Conservation (phyloP, 1,140 invertebrate genomes). For the Drosophila tsacasi region DNA sequence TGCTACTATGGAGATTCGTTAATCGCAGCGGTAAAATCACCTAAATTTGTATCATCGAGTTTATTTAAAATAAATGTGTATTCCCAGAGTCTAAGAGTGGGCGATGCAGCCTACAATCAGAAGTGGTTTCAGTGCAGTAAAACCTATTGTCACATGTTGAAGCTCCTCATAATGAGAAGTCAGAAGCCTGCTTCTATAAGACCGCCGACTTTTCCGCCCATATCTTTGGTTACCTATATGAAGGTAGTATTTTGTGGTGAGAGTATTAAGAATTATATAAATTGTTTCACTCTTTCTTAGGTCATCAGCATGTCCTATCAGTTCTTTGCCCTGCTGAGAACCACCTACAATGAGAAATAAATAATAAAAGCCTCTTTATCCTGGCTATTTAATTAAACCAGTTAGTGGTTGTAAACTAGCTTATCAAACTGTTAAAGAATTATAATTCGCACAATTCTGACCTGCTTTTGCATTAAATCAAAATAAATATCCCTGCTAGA, state of each 20-base stretch:
- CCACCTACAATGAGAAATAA: slow-evolving; percentile 52
- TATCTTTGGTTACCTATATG: slow-evolving; percentile 79
- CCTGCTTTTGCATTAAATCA: not conserved
- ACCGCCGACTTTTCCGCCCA: slow-evolving; percentile 77
- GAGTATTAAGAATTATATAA: not conserved
- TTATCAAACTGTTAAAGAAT: not conserved
- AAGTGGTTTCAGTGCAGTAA: slow-evolving; percentile 74
- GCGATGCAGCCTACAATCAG: slow-evolving; percentile 80
- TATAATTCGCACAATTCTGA: not conserved
- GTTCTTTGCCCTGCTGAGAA: slow-evolving; percentile 68
- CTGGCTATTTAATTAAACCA: not conserved
- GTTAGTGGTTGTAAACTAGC: not conserved
- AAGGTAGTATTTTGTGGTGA: slow-evolving; percentile 46
- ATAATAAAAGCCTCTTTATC: not conserved
- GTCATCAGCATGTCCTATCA: slow-evolving; percentile 80
- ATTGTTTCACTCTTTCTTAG: slow-evolving; percentile 7
- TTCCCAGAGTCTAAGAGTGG: slow-evolving; percentile 61
- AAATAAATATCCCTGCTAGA: not conserved
- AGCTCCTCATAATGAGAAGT: slow-evolving; percentile 68
- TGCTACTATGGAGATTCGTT: slow-evolving; percentile 76
- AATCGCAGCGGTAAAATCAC: slow-evolving; percentile 42
- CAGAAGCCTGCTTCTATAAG: slow-evolving; percentile 72
- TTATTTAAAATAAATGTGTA: not conserved
- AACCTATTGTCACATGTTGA: slow-evolving; percentile 63
- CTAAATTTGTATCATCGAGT: too few species aligned